phyloP scores from a whole-genome alignment of 2,888 invertebrate species.

The Agrochola litura region DNA sequence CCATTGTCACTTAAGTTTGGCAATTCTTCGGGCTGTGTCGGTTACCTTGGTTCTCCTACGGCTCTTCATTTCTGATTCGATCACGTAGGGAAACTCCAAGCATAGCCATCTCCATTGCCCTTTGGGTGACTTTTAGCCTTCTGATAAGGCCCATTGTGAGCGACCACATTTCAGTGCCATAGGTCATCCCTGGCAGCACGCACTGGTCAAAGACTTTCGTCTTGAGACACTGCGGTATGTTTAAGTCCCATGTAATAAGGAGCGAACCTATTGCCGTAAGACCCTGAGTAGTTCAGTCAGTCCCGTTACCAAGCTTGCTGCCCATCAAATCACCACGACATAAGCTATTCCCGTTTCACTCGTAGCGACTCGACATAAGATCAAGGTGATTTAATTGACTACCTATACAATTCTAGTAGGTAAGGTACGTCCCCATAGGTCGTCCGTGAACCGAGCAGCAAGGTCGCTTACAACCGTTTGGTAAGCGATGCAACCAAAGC shows the following conservation, averaged over 20 bases:
- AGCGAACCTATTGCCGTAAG: not conserved
- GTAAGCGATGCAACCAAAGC: slow-evolving; percentile 38
- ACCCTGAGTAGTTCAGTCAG: not conserved
- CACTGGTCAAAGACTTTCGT: too few relatives aligned
- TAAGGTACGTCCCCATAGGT: not conserved
- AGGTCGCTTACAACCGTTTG: slow-evolving; percentile 34
- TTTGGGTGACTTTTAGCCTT: too few relatives aligned
- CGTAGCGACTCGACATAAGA: not conserved
- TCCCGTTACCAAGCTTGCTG: not conserved
- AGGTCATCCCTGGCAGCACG: too few relatives aligned
- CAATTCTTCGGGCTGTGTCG: too few relatives aligned
- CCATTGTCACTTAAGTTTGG: too few relatives aligned
- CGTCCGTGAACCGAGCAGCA: slow-evolving; percentile 38
- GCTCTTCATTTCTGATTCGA: too few relatives aligned
- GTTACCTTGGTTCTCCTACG: too few relatives aligned
- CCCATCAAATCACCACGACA: not conserved
- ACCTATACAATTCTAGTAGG: not conserved
- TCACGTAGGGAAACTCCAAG: too few relatives aligned
- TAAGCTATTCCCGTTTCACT: not conserved
- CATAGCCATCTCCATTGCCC: too few relatives aligned
- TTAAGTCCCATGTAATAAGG: not conserved
- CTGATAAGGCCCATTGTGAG: too few relatives aligned
- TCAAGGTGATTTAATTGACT: not conserved
- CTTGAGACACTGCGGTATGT: too few relatives aligned
- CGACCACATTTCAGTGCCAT: too few relatives aligned